Evolutionary conservation across 2,797 vertebrate species (phyloP).

Genomic region (Decapterus maruadsi): DNA sequence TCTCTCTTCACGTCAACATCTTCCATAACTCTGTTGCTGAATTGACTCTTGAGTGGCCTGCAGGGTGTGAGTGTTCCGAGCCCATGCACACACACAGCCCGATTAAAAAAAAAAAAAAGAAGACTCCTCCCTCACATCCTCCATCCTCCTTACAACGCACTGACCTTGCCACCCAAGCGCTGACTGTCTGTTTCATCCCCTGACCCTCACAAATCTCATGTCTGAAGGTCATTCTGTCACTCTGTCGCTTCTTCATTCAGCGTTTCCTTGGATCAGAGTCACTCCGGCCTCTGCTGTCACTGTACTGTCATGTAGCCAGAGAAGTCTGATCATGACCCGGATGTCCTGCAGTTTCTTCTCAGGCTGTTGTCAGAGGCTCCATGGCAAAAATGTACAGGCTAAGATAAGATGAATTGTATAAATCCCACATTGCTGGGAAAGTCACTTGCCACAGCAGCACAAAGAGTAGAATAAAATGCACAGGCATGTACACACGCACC

Average conservation of each 20-base stretch:
- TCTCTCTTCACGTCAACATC: constrained; percentile 29
- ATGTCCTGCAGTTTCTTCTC: constrained; percentile 4
- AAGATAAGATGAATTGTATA: too few species aligned
- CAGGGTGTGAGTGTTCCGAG: constrained; percentile 50
- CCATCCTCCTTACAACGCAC: constrained; percentile 15
- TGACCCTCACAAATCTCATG: constrained; percentile 11
- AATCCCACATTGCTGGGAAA: too few species aligned
- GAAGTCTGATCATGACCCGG: constrained; percentile 24
- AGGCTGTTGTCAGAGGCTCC: constrained; percentile 19
- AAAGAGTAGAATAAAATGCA: too few species aligned
- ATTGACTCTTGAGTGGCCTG: constrained; percentile 48
- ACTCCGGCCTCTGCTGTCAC: constrained; percentile 30
- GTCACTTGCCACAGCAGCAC: too few species aligned
- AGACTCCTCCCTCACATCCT: constrained; percentile 2
- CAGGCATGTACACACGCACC: too few species aligned
- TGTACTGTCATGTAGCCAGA: constrained; percentile 31
- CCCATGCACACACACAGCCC: neutral
- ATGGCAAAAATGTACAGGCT: neutral
- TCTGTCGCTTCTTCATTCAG: constrained; percentile 34
- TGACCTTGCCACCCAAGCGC: constrained; percentile 47
- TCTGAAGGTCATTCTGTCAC: constrained; percentile 39
- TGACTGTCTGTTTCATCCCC: constrained; percentile 31
- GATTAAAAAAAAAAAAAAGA: too few species aligned
- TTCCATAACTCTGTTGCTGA: constrained; percentile 31
- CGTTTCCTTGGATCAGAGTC: constrained; percentile 45